Percentiles rank a stretch among this genome's conserved stretches.
These are phyloP conservation scores for Calliopum simillimum DNA, from an alignment of 2,888 invertebrate species.

Conservation along the genomic window DNA sequence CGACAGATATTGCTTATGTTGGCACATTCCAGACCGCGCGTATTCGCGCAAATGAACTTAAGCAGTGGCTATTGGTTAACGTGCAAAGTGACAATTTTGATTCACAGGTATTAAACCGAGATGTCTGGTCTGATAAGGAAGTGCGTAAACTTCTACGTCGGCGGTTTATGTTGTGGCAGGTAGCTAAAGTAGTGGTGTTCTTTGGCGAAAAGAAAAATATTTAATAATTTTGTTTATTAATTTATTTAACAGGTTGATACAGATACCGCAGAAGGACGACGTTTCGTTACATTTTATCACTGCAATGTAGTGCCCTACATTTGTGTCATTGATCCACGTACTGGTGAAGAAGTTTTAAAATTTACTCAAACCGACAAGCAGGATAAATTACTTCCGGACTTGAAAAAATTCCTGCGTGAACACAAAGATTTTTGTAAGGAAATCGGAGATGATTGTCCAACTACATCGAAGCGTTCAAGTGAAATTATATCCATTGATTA, in stretches of 20 bases:
- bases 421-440: slow-evolving; percentile 57
- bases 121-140: slow-evolving; percentile 75
- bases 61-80: slow-evolving; percentile 78
- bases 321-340: slow-evolving; percentile 76
- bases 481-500: slow-evolving; percentile 44
- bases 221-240: slow-evolving; percentile 4
- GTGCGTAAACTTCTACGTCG: slow-evolving; percentile 73
- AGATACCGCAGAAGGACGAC: slow-evolving; percentile 72
- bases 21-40: slow-evolving; percentile 73
- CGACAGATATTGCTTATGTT: slow-evolving; percentile 74
- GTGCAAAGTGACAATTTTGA: slow-evolving; percentile 77
- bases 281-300: slow-evolving; percentile 75
- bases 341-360: slow-evolving; percentile 72
- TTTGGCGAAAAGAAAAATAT: neutral
- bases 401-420: slow-evolving; percentile 54
- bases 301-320: slow-evolving; percentile 74
- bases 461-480: slow-evolving; percentile 54
- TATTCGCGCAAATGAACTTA: slow-evolving; percentile 70
- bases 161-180: slow-evolving; percentile 79
- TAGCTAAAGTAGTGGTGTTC: slow-evolving; percentile 50
- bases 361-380: slow-evolving; percentile 55
- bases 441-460: slow-evolving; percentile 51
- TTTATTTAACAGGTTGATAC: slow-evolving; percentile 50
- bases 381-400: slow-evolving; percentile 54
- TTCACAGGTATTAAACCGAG: slow-evolving; percentile 77